A percentile compares a stretch with the other conserved stretches of the same genome.
Evolutionary conservation across 2,113 vertebrate species (phyloP).

Genomic region (Gnathonemus echidnorhynchus): DNA sequence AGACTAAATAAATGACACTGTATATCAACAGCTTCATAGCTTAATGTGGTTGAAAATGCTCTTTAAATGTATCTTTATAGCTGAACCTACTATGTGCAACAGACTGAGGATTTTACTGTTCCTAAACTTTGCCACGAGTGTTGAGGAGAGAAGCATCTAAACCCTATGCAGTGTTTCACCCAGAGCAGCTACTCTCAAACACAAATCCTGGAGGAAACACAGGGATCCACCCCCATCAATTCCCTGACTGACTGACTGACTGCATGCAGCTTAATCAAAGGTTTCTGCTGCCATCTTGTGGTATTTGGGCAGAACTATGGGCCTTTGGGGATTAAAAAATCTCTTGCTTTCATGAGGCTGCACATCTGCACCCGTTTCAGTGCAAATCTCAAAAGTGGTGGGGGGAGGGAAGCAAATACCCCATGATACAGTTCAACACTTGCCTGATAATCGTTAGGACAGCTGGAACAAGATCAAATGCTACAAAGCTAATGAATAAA

Average conservation of each 20-base stretch:
- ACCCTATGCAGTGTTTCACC: not conserved
- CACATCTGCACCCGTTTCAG: not conserved
- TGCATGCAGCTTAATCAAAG: not conserved
- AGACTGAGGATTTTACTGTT: not conserved
- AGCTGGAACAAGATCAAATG: slow-evolving; percentile 8
- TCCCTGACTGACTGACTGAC: not conserved
- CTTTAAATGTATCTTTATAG: not conserved
- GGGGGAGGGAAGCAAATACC: not conserved
- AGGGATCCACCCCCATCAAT: not conserved
- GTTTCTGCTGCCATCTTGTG: slow-evolving; percentile 16
- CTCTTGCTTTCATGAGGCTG: not conserved
- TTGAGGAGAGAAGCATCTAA: not conserved
- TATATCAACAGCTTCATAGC: not conserved
- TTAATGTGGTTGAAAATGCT: not conserved
- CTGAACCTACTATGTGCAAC: not conserved
- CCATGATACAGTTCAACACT: not conserved
- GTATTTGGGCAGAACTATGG: not conserved
- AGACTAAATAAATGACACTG: not conserved
- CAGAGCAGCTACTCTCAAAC: not conserved
- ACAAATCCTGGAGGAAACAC: not conserved
- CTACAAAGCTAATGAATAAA: not conserved
- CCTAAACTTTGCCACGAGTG: not conserved
- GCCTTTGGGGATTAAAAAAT: not conserved
- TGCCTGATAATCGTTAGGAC: not conserved
- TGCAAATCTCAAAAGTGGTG: not conserved